Base-by-base conservation (phyloP, 2,113 vertebrate genomes). In the Pseudorasbora parva region DNA sequence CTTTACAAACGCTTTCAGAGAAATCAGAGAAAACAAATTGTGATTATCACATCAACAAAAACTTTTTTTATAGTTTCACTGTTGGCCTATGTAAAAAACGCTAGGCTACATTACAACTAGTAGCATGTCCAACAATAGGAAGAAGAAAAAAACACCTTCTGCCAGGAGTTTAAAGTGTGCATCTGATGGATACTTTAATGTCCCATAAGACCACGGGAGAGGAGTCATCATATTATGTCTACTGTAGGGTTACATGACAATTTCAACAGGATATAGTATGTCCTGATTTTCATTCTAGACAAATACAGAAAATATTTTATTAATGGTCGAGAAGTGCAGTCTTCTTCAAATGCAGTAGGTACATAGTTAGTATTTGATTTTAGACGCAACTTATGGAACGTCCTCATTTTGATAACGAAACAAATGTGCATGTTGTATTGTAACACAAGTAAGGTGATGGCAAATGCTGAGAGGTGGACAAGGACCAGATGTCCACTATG, bases 361-460 rank as follows among this genome's bases (percentile, higher is more conserved):
- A 7, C 37, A 37, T 37, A 7, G 5, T 37, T 37, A 37, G 21
- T 54, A 59, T 21, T 41, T 0, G 3, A 69, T 69, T 43, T 59
- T 37, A 49, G 49, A 59, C 15, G 9, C 5, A 8, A 6, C 60
- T 30, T 64, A 30, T 64, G 60, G 30, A 64, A 30, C 14, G 6
- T 15, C 14, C 62, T 66, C 64, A 45, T 71, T 71, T 43, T 43
- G 4, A 37, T n/a, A 69, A 1, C 1, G 19, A 68, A 69, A 17
- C 33, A 37, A 68, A 68, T 9, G 30, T 21, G 64, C 37, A 21
- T 68, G 17, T 69, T 5, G 19, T n/a, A 43, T 43, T 69, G 66
- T 43, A 69, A 69, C 17, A 66, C 62, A 66, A 68, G 30, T 81
- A 76, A 11, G 49, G 43, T 66, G 62, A 41, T 59, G 45, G 45